These are phyloP conservation scores for Anoura caudifer DNA, from an alignment of 2,113 vertebrate species.

Conservation along the genomic window DNA sequence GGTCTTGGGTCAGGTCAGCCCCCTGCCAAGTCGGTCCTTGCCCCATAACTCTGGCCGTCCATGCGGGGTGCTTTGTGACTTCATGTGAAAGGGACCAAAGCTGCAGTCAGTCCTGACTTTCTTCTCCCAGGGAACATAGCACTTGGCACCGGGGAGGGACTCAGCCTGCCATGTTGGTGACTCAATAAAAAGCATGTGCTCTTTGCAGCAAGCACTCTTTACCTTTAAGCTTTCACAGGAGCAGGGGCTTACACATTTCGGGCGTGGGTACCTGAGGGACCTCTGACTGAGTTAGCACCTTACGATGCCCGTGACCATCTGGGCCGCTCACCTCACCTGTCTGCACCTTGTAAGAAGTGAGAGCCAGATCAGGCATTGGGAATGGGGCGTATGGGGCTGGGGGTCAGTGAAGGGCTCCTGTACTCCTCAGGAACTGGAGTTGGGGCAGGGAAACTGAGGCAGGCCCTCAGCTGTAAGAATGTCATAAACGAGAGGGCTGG, in stretches of 20 bases:
- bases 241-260: background rate
- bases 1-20: background rate
- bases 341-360: background rate
- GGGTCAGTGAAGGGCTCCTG: background rate
- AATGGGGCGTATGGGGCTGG: background rate
- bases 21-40: background rate
- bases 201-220: background rate
- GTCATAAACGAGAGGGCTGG: background rate
- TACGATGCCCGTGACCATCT: background rate
- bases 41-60: too few species aligned
- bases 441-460: background rate
- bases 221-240: accelerated
- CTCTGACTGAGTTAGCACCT: background rate
- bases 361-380: background rate
- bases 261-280: background rate
- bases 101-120: background rate
- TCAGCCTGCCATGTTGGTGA: background rate
- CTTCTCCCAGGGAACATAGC: background rate
- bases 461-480: background rate
- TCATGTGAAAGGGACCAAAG: background rate
- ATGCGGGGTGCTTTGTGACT: background rate
- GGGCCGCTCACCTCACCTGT: background rate
- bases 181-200: background rate
- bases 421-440: background rate
- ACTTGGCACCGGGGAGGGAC: background rate